These are phyloP conservation scores for Ictalurus punctatus DNA, from an alignment of 2,113 vertebrate species.

Conservation along the genomic window DNA sequence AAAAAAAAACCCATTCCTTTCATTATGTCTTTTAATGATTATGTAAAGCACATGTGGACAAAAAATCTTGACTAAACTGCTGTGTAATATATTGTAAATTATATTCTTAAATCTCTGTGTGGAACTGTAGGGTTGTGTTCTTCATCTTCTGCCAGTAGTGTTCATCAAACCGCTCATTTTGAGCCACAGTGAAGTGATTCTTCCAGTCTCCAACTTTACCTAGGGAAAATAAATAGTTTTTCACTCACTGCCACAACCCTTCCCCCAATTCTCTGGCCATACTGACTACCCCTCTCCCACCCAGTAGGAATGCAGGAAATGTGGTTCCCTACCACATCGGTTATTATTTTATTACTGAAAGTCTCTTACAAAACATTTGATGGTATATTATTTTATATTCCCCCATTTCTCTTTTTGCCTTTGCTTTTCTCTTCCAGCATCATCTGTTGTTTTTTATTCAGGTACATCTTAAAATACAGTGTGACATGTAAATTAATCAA, in stretches of 20 bases:
- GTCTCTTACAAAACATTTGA: no score
- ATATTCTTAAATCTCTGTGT: constrained; percentile 51
- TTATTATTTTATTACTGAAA: no score
- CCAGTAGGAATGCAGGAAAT: not conserved
- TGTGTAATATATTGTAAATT: not conserved
- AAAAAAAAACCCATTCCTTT: not conserved
- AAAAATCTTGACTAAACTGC: not conserved
- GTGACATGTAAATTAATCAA: not conserved
- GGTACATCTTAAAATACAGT: not conserved
- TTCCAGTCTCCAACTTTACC: constrained; percentile 70
- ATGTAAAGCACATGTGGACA: not conserved
- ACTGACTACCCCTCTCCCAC: not conserved
- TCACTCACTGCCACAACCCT: not conserved
- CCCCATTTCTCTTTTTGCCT: no score
- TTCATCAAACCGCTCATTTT: constrained; percentile 68
- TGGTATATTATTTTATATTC: no score
- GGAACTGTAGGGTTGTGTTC: constrained; percentile 55
- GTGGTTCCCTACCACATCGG: not conserved
- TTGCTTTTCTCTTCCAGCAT: no score
- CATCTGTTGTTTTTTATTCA: no score
- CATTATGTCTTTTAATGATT: not conserved
- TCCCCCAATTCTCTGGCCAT: not conserved
- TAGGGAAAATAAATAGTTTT: constrained; percentile 20
- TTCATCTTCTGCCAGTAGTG: constrained; percentile 67
- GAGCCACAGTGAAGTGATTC: constrained; percentile 63